These are phyloP conservation scores for Bombyx huttoni DNA, from an alignment of 2,888 invertebrate genomes.

Conservation along the genomic window DNA sequence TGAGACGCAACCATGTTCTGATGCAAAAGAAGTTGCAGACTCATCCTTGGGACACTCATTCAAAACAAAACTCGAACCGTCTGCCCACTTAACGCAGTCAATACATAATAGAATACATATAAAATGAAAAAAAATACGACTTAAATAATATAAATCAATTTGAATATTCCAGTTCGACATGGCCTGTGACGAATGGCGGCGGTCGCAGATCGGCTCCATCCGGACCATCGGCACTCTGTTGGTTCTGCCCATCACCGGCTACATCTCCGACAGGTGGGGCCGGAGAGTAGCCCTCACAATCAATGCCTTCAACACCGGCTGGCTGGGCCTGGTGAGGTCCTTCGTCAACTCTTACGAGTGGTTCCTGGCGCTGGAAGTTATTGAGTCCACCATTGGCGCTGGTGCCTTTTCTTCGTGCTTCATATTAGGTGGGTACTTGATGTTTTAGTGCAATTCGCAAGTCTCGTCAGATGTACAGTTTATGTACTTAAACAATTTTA, in stretches of 20 bases:
- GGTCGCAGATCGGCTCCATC: slow-evolving; percentile 81
- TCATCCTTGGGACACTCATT: no score
- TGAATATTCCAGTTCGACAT: slow-evolving; percentile 65
- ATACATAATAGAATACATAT: no score
- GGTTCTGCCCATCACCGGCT: slow-evolving; percentile 79
- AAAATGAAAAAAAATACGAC: no score
- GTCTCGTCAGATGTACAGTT: neutral
- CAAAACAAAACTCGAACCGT: no score
- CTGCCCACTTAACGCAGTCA: no score
- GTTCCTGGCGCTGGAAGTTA: slow-evolving; percentile 79
- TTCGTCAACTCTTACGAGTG: slow-evolving; percentile 78
- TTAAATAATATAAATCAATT: neutral
- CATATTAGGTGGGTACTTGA: slow-evolving; percentile 77
- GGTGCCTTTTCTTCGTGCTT: slow-evolving; percentile 82
- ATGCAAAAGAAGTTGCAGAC: no score
- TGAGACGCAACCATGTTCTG: no score
- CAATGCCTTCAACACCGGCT: slow-evolving; percentile 74
- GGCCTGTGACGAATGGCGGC: slow-evolving; percentile 79
- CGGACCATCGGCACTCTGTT: slow-evolving; percentile 80
- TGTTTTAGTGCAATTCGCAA: neutral
- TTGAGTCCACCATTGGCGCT: slow-evolving; percentile 79
- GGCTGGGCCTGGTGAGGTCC: slow-evolving; percentile 78
- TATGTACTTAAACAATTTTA: neutral
- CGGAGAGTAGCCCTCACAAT: slow-evolving; percentile 74
- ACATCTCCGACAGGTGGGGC: slow-evolving; percentile 82